Base-by-base conservation (phyloP, 2,888 invertebrate species). In the Eueremaeus valkanovi region DNA sequence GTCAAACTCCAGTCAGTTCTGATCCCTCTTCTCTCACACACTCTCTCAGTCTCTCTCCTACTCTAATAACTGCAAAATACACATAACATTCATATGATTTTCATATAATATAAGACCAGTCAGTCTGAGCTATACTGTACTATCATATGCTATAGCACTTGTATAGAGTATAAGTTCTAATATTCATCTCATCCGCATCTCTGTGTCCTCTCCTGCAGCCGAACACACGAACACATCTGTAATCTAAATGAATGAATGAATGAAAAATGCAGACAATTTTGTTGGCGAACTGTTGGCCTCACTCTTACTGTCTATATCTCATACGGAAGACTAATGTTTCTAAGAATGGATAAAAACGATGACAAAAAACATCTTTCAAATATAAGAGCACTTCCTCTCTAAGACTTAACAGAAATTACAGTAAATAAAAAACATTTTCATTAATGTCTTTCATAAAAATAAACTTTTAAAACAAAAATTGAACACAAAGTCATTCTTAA, bases 361-460 rank as follows among this genome's bases (percentile, higher is more conserved):
- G 55, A 55, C 55, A 55, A 55, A 55, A 55, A 55, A 55, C 55
- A 55, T 55, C 55, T 55, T 55, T 55, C n/a, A n/a, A n/a, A n/a
- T n/a, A n/a, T n/a, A n/a, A n/a, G n/a, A n/a, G n/a, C n/a, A n/a
- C n/a, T n/a, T n/a, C n/a, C n/a, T n/a, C n/a, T n/a, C n/a, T n/a
- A n/a, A n/a, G n/a, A n/a, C n/a, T n/a, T n/a, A n/a, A n/a, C n/a
- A n/a, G n/a, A n/a, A n/a, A n/a, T n/a, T n/a, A n/a, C n/a, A n/a
- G n/a, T n/a, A n/a, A n/a, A n/a, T n/a, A n/a, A n/a, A n/a, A n/a
- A n/a, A n/a, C n/a, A n/a, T n/a, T n/a, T n/a, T n/a, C n/a, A n/a
- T n/a, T n/a, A n/a, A n/a, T n/a, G n/a, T n/a, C n/a, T n/a, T n/a
- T n/a, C n/a, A n/a, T n/a, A n/a, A n/a, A n/a, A n/a, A n/a, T n/a